Evolutionary conservation across 2,888 invertebrate genomes (phyloP).

Genomic region (Netelia melanura): DNA sequence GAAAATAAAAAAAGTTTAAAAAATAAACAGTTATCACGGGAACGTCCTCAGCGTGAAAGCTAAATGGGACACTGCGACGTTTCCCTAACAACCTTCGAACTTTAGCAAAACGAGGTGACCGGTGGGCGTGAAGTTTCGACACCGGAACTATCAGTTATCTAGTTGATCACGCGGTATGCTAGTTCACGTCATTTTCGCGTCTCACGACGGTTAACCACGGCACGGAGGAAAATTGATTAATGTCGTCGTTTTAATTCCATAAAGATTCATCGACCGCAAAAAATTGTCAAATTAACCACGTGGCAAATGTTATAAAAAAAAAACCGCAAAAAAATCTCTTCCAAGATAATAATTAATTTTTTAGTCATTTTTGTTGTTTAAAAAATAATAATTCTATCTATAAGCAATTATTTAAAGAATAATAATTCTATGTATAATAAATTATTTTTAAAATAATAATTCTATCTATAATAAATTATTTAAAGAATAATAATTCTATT

Average conservation of each 20-base stretch:
- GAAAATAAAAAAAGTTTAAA: background rate
- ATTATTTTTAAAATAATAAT: too few relatives aligned
- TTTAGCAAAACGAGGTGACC: slow-evolving; percentile 38
- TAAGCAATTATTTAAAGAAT: too few relatives aligned
- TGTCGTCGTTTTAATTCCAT: background rate
- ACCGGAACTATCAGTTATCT: slow-evolving; percentile 75
- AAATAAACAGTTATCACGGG: too few relatives aligned
- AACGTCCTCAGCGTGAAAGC: background rate
- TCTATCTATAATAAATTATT: too few relatives aligned
- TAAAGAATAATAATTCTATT: too few relatives aligned
- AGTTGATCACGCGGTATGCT: slow-evolving; percentile 55
- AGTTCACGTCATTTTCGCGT: slow-evolving; percentile 32
- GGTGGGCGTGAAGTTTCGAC: slow-evolving; percentile 75
- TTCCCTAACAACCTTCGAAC: slow-evolving; percentile 35
- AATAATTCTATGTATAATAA: too few relatives aligned
- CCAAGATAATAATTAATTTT: background rate
- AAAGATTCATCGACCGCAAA: background rate
- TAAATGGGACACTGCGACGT: slow-evolving; percentile 21
- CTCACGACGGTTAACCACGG: background rate
- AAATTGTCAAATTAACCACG: background rate
- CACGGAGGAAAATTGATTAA: background rate
- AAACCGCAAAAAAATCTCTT: too few relatives aligned
- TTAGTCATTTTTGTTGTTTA: background rate
- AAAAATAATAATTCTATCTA: background rate
- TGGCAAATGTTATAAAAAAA: background rate